A percentile compares a stretch with the other conserved stretches of the same genome.
phyloP scores from a whole-genome alignment of 2,113 vertebrate genomes.

The Probosciger aterrimus region DNA sequence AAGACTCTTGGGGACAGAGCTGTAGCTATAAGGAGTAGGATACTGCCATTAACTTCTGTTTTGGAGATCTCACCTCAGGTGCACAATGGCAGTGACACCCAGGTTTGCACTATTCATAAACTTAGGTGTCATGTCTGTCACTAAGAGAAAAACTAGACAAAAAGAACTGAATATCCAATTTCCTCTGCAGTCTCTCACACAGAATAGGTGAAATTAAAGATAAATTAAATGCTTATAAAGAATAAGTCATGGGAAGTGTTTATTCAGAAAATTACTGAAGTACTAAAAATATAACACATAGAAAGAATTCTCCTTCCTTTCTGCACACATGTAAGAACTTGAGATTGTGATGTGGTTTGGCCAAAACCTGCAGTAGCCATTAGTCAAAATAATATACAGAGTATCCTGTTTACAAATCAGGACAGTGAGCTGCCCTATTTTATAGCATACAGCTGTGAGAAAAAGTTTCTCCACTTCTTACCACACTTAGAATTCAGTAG shows the following conservation, averaged over 20 bases:
- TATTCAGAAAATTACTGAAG: not conserved
- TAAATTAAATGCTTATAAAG: not conserved
- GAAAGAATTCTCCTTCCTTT: not conserved
- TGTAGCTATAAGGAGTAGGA: not conserved
- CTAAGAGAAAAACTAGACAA: not conserved
- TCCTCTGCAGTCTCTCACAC: not conserved
- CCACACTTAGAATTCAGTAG: not conserved
- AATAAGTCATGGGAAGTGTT: not conserved
- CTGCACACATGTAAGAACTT: not conserved
- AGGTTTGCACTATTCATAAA: not conserved
- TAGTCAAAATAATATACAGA: not conserved
- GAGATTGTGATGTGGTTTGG: not conserved
- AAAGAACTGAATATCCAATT: not conserved
- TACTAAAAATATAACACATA: not conserved
- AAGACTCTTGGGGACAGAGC: not conserved
- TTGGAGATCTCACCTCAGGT: not conserved
- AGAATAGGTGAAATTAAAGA: not conserved
- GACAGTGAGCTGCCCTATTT: not conserved
- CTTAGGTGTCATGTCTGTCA: not conserved
- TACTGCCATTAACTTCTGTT: not conserved
- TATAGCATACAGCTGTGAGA: not conserved
- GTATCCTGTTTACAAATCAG: not conserved
- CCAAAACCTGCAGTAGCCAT: not conserved
- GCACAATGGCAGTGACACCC: not conserved
- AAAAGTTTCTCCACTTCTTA: not conserved